Base-by-base conservation (phyloP, 2,113 vertebrate genomes). In the Eudorcas thomsonii region DNA sequence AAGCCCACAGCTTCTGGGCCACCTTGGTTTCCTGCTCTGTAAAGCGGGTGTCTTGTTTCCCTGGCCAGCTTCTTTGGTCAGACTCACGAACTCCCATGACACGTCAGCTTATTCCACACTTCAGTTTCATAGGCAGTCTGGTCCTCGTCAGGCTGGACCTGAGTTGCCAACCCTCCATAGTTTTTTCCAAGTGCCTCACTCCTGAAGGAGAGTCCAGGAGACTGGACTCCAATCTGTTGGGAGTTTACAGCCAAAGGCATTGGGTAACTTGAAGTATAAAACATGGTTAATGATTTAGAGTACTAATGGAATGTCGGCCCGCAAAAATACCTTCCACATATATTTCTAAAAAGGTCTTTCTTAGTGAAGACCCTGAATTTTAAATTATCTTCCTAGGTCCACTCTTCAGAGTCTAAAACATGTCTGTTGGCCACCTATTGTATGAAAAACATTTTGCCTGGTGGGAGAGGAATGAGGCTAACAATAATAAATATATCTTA, bases 211-310 rank as follows among this genome's bases (percentile, higher is more conserved):
- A 88, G 64, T 90, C 39, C 21, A 82, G 64, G 26, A 96, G 90
- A 28, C 95, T 92, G 15, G 8, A 17, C 91, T 97, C 94, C 55
- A 95, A 89, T 98, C 6, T 57, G 30, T 86, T 91, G 71, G 78
- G 98, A 92, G 80, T 95, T 97, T 71, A 96, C 67, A 96, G 89
- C 64, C 13, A 96, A 98, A 55, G 62, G 55, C 0, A 33, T 86
- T 43, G 90, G 93, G 96, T 95, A 88, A 96, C 81, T 93, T 88
- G 91, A 91, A 94, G 85, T 85, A 86, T 90, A 97, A 94, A 96
- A 88, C 64, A 83, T 95, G 85, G 97, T 98, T 39, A 93, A 91
- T 89, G 74, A 95, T 80, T 57, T 62, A 36, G 93, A 67, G 57
- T 62, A 57, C 92, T 95, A 90, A 98, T 91, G 90, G 95, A 97